Conservation (phyloP, 2,113 vertebrate genomes). For the Daubentonia madagascariensis region DNA sequence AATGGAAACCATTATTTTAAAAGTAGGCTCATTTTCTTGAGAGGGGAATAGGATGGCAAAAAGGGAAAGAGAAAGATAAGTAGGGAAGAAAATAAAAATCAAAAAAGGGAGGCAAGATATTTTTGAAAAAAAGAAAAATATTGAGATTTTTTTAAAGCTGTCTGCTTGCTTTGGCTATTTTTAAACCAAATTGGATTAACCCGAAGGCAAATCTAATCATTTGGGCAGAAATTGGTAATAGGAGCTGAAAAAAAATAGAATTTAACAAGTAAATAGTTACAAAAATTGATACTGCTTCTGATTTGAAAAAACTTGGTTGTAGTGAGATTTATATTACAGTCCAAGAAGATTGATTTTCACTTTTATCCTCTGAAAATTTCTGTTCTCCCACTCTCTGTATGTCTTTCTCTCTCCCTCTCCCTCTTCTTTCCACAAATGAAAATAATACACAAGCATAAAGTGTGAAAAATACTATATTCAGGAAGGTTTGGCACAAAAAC, state of each 20-base stretch:
- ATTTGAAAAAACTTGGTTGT: background rate
- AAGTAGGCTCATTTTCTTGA: background rate
- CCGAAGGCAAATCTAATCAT: background rate
- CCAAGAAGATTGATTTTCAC: background rate
- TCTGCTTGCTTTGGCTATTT: background rate
- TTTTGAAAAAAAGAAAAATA: background rate
- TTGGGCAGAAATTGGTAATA: conserved; percentile 8
- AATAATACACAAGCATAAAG: background rate
- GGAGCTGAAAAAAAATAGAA: background rate
- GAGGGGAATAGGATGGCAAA: background rate
- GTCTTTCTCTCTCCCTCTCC: background rate
- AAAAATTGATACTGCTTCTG: background rate
- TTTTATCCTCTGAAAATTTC: background rate
- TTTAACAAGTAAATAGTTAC: background rate
- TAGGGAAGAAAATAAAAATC: background rate
- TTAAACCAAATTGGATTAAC: background rate
- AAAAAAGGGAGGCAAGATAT: background rate
- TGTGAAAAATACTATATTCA: background rate
- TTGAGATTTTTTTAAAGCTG: background rate
- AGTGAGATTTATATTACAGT: background rate
- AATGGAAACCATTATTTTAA: background rate
- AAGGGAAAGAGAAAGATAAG: background rate
- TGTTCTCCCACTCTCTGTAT: background rate
- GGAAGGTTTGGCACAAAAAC: background rate
- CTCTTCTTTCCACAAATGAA: background rate